Evolutionary conservation across 2,888 invertebrate genomes (phyloP).

Genomic region (Tenthredo notha): DNA sequence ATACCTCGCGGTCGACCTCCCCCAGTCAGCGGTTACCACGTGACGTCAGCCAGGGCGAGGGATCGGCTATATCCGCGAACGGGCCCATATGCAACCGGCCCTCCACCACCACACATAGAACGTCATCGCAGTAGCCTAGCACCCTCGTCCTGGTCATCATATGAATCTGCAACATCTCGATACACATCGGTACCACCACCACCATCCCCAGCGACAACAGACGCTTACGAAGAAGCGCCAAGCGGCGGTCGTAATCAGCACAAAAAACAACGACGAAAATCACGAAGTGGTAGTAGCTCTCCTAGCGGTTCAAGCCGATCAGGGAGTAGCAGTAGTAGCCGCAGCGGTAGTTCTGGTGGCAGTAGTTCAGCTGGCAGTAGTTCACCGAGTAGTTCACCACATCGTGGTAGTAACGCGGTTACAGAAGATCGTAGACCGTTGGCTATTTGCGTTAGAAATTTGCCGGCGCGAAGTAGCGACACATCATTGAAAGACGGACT

Average conservation of each 20-base stretch:
- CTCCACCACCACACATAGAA: slow-evolving; percentile 74
- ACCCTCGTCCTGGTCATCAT: slow-evolving; percentile 74
- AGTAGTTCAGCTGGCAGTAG: slow-evolving; percentile 80
- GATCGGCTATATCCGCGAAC: slow-evolving; percentile 75
- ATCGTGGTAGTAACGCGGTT: slow-evolving; percentile 79
- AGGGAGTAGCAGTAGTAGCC: slow-evolving; percentile 79
- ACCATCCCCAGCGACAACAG: slow-evolving; percentile 73
- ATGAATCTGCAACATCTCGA: slow-evolving; percentile 73
- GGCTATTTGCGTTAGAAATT: slow-evolving; percentile 94
- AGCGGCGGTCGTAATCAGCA: slow-evolving; percentile 63
- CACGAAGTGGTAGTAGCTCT: slow-evolving; percentile 75
- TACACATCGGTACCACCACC: slow-evolving; percentile 73
- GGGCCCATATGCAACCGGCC: slow-evolving; percentile 75
- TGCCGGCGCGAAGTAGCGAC: slow-evolving; percentile 94
- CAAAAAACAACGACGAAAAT: slow-evolving; percentile 76
- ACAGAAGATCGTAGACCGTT: slow-evolving; percentile 88
- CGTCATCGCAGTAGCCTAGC: slow-evolving; percentile 73
- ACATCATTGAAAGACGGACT: slow-evolving; percentile 98
- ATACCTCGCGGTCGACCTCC: slow-evolving; percentile 74
- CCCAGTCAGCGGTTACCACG: slow-evolving; percentile 73
- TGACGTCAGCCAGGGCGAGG: slow-evolving; percentile 77
- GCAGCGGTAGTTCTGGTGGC: slow-evolving; percentile 80
- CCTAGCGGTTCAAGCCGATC: slow-evolving; percentile 80
- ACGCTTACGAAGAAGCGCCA: slow-evolving; percentile 72
- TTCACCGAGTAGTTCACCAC: slow-evolving; percentile 81